Conservation (phyloP, 2,888 invertebrate species). For the Prosopocoilus inquinatus region DNA sequence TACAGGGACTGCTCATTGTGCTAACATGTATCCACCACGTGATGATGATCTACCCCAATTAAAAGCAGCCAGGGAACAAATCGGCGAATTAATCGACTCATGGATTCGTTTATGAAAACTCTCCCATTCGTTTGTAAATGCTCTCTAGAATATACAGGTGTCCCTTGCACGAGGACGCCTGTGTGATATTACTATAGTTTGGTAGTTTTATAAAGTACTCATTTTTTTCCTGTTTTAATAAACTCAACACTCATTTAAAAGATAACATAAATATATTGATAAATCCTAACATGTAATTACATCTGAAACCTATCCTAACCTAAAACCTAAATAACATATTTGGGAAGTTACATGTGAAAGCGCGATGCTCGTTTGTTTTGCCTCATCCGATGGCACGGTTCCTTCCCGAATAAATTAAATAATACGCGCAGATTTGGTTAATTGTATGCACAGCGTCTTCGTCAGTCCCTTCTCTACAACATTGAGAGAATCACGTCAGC, state of each 20-base stretch:
- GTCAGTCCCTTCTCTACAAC: too few relatives aligned
- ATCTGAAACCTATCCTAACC: not conserved
- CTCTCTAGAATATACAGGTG: not conserved
- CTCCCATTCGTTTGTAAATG: slow-evolving; percentile 37
- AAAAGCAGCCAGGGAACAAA: slow-evolving; percentile 64
- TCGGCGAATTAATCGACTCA: slow-evolving; percentile 57
- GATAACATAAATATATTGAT: too few relatives aligned
- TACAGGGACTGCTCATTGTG: slow-evolving; percentile 90
- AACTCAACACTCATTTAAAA: not conserved
- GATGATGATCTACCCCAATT: slow-evolving; percentile 67
- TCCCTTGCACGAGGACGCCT: not conserved
- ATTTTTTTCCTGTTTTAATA: not conserved
- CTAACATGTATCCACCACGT: slow-evolving; percentile 83
- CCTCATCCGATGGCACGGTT: slow-evolving; percentile 36
- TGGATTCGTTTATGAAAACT: slow-evolving; percentile 53
- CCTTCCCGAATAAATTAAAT: slow-evolving; percentile 5
- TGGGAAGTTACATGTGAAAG: not conserved
- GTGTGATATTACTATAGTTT: not conserved
- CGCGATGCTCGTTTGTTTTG: slow-evolving; percentile 15
- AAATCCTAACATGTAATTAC: too few relatives aligned
- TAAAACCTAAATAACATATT: not conserved
- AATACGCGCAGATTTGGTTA: not conserved
- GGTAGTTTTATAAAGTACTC: not conserved
- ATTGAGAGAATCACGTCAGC: slow-evolving; percentile 38
- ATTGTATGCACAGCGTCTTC: not conserved